Base-by-base conservation (phyloP, 2,888 invertebrate species). In the Macrophya annulata region DNA sequence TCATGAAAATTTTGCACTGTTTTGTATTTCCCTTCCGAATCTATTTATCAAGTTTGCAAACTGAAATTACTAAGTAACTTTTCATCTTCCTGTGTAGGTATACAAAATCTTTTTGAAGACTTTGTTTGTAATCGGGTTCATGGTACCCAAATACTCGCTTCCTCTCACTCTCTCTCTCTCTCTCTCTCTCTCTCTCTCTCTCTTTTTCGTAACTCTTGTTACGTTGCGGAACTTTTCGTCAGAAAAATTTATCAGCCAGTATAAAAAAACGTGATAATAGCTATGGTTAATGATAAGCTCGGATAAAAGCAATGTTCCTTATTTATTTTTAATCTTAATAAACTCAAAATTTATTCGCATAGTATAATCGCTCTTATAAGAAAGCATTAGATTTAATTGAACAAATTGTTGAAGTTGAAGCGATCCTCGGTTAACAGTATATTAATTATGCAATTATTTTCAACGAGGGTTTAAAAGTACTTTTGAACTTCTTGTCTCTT, bases 11-110 rank as follows among this genome's bases (percentile, higher is more conserved):
- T 15, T 40, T 4, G 37, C 72, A 74, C 21, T 74, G 72, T 45
- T 45, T 74, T 10, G n/a, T 45, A 74, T 74, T 25, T 25, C 31
- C 72, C 45, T 74, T 74, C 45, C n/a, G 45, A 45, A 45, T 43
- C 72, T 74, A 74, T 74, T 74, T 43, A 74, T 31, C 43, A 21
- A 74, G 72, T 74, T 45, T 6, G 21, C 25, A 21, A 74, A 74
- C 72, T 74, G 45, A 43, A 74, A 74, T 74, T 74, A n/a, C 72
- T 4, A 45, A 21, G 21, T 45, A 45, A 45, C 72, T 45, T n/a
- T 45, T 74, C 43, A 74, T 45, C 43, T 45, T 74, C 72, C 43
- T 10, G 45, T 74, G 72, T 45, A 31, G 31, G 31, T 31, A 43
- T 45, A 74, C n/a, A 21, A n/a, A 74, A 45, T 45, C 72, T 74